Evolutionary conservation across 2,888 invertebrate genomes (phyloP), one percentile per base, ranked within the genome.

Genomic region (Cerastis leucographa): DNA sequence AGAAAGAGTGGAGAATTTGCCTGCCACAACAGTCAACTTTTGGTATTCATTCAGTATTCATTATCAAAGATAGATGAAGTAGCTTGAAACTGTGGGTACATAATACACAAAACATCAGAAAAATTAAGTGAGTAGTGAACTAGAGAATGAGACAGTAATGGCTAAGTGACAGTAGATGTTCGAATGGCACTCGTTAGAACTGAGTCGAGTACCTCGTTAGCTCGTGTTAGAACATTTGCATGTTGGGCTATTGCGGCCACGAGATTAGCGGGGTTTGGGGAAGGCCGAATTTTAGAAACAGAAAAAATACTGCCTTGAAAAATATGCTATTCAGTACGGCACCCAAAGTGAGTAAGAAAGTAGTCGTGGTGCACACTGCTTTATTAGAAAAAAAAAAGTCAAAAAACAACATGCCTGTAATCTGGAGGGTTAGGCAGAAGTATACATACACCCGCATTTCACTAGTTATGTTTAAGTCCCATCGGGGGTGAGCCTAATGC

Each of bases 171-270:
- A 71, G 76, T 54, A 40, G 75, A 65, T 22, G 64, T 61, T 83
- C 79, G 76, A 87, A 86, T 87, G 59, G 81, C 76, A 78, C 83
- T 86, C 83, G 85, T 87, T 87, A 85, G 71, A 80, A 78, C 68
- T 46, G 74, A 86, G 78, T 74, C 84, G 76, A 86, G 86, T 76
- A 76, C 73, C 84, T 86, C 86, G 84, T 86, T 86, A 85, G 81
- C 67, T 74, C 68, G 73, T 70, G 86, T 81, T 84, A 86, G 76
- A 73, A 84, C 73, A 85, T 85, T 84, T 84, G 83, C 86, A 85
- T 85, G 85, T 68, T 78, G 65, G 64, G 14, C 54, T 44, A 22
- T 42, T 70, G 59, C 17, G 62, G 80, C 80, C 42, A 42, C 1
- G 25, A 66, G 5, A 19, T 0, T 14, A n/a, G 65, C 71, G 59